These are phyloP conservation scores for Latrodectus elegans DNA, from an alignment of 2,888 invertebrate genomes.

Conservation along the genomic window DNA sequence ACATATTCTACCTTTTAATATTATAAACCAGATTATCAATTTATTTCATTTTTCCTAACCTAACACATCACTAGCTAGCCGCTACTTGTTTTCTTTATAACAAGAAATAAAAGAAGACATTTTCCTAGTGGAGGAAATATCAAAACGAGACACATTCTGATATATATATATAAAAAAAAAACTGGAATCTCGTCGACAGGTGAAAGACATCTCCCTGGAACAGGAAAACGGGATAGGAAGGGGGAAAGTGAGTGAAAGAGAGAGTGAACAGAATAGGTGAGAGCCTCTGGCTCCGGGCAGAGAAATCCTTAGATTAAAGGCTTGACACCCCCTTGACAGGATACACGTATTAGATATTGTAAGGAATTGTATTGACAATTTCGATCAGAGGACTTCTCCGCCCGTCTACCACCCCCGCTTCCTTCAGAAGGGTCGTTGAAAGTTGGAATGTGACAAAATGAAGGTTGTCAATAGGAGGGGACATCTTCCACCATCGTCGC, in stretches of 20 bases:
- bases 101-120: conserved; percentile 36
- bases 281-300: neutral
- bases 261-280: conserved; percentile 22
- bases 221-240: conserved; percentile 14
- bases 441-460: conserved; percentile 67
- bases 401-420: neutral
- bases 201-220: conserved; percentile 57
- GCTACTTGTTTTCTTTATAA: conserved; percentile 16
- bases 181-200: conserved; percentile 57
- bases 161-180: conserved; percentile 7
- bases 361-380: conserved; percentile 69
- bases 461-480: conserved; percentile 60
- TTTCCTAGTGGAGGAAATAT: conserved; percentile 3
- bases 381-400: conserved; percentile 36
- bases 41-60: conserved; percentile 3
- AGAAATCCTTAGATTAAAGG: conserved; percentile 62
- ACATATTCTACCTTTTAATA: too few relatives aligned
- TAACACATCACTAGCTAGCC: conserved; percentile 38
- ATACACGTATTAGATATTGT: conserved; percentile 65
- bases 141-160: neutral
- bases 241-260: neutral
- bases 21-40: too few relatives aligned
- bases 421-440: conserved; percentile 11
- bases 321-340: conserved; percentile 54
- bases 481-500: conserved; percentile 10